Base-by-base conservation (phyloP, 2,888 invertebrate genomes). In the Athripsodes cinereus region DNA sequence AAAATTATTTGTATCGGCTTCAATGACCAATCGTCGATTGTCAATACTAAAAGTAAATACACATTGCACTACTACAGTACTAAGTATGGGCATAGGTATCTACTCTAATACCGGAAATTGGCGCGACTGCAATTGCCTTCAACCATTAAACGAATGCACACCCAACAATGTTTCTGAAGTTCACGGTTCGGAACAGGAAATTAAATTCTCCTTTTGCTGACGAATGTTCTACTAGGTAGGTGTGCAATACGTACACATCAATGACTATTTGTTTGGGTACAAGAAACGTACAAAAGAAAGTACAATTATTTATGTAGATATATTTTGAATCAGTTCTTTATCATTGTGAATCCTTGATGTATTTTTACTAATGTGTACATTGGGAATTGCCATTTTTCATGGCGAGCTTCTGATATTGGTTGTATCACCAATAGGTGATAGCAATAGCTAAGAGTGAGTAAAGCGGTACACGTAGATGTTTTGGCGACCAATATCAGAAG, bases 131-230 rank as follows among this genome's bases (percentile, higher is more conserved):
- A 51, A 55, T 53, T 54, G 49, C 50, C 50, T 54, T 21, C 46
- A 52, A 55, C 52, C 52, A 55, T 60, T 53, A 57, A 34, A 52
- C 20, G 53, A 57, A 46, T 57, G 57, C 56, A 57, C 50, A 46
- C 40, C 22, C 53, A 13, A 19, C 52, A 44, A n/a, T 44, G 40
- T 26, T 31, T 11, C 26, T 10, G 50, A 40, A 16, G 31, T 55
- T 52, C 49, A 47, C 44, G 49, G 26, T 18, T 50, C 21, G 22
- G 22, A 34, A 52, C 59, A 59, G 59, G 59, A 59, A 59, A 59
- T 59, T 59, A 59, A 59, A 59, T 59, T 59, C 59, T 51, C n/a
- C 31, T 16, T 31, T 18, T 52, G n/a, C 34, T 52, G 5, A 26
- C 26, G 26, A 26, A 26, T 26, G n/a, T n/a, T n/a, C n/a, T n/a